A percentile compares a stretch with the other conserved stretches of the same genome.
phyloP scores from a whole-genome alignment of 2,797 vertebrate species.

The Halcyon badia region DNA sequence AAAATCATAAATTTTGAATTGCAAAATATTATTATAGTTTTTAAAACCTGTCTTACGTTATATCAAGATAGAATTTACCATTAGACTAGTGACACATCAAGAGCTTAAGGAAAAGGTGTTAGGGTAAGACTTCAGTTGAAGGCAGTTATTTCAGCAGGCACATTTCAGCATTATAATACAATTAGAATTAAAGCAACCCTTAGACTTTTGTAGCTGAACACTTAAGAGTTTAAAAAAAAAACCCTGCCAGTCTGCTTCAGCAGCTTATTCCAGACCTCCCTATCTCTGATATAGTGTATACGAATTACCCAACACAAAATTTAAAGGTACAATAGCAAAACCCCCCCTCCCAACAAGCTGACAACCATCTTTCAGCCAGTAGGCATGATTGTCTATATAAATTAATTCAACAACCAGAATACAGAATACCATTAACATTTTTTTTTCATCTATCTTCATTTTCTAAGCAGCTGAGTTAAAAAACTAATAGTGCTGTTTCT shows the following conservation, averaged over 20 bases:
- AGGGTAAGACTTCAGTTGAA: not conserved
- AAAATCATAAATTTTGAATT: not conserved
- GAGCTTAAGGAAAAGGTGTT: not conserved
- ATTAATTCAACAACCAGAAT: conserved; percentile 64
- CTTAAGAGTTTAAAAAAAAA: not conserved
- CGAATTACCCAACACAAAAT: conserved; percentile 41
- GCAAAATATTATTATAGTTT: not conserved
- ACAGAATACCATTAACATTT: conserved; percentile 63
- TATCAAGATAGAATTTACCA: not conserved
- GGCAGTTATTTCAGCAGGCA: not conserved
- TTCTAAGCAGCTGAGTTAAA: conserved; percentile 55
- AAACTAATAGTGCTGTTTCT: conserved; percentile 32
- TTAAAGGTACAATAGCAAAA: conserved; percentile 47
- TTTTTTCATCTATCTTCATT: conserved; percentile 47
- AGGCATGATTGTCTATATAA: conserved; percentile 16
- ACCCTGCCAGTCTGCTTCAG: not conserved
- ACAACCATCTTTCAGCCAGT: conserved; percentile 44
- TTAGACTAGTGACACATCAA: not conserved
- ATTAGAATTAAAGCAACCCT: not conserved
- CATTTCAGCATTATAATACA: not conserved
- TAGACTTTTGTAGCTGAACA: not conserved
- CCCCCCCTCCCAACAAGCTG: not conserved
- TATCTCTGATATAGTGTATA: not conserved
- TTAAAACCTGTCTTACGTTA: not conserved
- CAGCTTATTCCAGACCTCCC: not conserved